Percentiles rank a stretch among this genome's conserved stretches.
Conservation (phyloP, 2,888 invertebrate species). For the Ametastegia equiseti region DNA sequence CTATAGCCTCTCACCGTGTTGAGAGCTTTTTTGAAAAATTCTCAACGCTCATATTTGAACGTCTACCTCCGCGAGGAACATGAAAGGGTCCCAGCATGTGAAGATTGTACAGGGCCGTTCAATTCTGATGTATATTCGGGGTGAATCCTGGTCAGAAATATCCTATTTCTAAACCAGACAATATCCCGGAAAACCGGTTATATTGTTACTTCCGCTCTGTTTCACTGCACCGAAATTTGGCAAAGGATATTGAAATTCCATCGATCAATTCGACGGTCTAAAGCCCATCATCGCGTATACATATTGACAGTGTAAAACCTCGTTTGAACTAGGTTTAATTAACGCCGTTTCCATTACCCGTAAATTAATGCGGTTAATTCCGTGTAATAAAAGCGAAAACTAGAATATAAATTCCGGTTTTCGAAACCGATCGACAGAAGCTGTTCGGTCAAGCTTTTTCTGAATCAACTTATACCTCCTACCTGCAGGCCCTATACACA, state of each 20-base stretch:
- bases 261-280: background rate
- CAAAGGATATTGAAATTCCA: background rate
- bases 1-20: background rate
- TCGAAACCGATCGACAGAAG: background rate
- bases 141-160: too few relatives aligned
- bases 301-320: background rate
- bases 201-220: background rate
- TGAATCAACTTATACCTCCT: background rate
- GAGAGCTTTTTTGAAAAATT: background rate
- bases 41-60: background rate
- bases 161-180: too few relatives aligned
- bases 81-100: constrained; percentile 23
- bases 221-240: background rate
- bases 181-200: background rate
- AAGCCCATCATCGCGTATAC: background rate
- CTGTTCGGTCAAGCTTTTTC: background rate
- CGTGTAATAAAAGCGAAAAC: background rate
- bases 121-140: background rate
- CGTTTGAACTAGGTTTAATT: background rate
- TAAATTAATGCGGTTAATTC: background rate
- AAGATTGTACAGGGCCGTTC: constrained; percentile 30
- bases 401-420: background rate
- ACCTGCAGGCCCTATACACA: background rate
- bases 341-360: background rate
- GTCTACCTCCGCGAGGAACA: background rate